Percentiles rank a stretch among this genome's conserved stretches.
Evolutionary conservation across 1,140 invertebrate species (phyloP).

Genomic region (Listronotus bonariensis): DNA sequence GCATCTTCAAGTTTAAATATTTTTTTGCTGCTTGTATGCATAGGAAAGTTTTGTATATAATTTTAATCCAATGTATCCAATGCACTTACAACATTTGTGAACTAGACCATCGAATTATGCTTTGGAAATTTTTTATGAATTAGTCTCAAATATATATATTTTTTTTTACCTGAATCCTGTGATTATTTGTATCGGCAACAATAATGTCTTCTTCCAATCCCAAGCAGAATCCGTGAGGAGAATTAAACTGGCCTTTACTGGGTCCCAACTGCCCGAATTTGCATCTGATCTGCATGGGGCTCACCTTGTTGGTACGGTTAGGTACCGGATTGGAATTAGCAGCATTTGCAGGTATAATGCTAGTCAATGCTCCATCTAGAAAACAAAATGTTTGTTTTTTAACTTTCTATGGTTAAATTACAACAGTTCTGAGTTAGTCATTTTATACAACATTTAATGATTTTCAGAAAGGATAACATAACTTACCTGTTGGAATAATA

Average conservation of each 20-base stretch:
- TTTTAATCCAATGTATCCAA: background rate
- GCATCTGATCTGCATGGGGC: slow-evolving; percentile 84
- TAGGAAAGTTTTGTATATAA: background rate
- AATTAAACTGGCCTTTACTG: slow-evolving; percentile 92
- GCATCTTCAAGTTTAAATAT: no score
- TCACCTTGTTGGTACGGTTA: slow-evolving; percentile 71
- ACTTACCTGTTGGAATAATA: slow-evolving; percentile 47
- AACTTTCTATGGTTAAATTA: no score
- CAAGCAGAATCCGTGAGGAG: slow-evolving; percentile 95
- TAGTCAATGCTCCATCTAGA: slow-evolving; percentile 48
- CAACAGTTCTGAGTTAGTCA: no score
- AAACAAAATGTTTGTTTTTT: background rate
- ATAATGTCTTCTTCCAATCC: slow-evolving; percentile 93
- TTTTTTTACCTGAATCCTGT: slow-evolving; percentile 81
- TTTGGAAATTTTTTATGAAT: no score
- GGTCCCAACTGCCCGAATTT: slow-evolving; percentile 94
- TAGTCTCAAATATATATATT: background rate
- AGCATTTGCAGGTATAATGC: slow-evolving; percentile 43
- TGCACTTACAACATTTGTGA: no score
- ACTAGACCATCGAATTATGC: no score
- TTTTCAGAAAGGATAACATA: no score
- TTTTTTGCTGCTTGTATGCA: no score
- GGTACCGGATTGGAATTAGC: slow-evolving; percentile 56
- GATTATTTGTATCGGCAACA: slow-evolving; percentile 95
- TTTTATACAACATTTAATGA: no score